Evolutionary conservation across 2,797 vertebrate genomes (phyloP).

Genomic region (Valencia hispanica): DNA sequence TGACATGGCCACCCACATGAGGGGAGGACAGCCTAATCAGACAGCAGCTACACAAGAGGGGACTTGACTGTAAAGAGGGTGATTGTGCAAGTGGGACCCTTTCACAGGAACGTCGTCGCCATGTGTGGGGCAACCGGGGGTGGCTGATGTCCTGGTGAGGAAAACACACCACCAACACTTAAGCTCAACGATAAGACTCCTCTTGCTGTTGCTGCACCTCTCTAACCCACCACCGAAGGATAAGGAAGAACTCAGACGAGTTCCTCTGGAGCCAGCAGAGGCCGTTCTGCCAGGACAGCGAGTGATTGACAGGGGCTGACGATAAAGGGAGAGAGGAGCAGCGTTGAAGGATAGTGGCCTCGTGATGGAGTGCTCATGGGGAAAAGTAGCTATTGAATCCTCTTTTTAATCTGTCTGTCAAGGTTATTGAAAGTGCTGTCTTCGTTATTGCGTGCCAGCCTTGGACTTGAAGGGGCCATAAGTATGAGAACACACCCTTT

Average conservation of each 20-base stretch:
- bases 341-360: conserved; percentile 71
- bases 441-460: conserved; percentile 76
- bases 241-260: conserved; percentile 54
- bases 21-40: conserved; percentile 28
- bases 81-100: conserved; percentile 17
- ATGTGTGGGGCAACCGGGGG: conserved; percentile 17
- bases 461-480: conserved; percentile 68
- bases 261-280: conserved; percentile 50
- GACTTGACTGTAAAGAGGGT: conserved; percentile 23
- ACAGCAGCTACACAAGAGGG: conserved; percentile 6
- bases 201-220: conserved; percentile 32
- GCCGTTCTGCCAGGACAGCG: conserved; percentile 56
- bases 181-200: conserved; percentile 52
- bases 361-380: conserved; percentile 76
- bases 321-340: conserved; percentile 70
- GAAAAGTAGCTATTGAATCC: conserved; percentile 78
- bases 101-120: conserved; percentile 23
- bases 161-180: conserved; percentile 25
- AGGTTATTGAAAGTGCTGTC: conserved; percentile 82
- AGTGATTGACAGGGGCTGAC: conserved; percentile 74
- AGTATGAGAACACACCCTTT: conserved; percentile 56
- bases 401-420: conserved; percentile 82
- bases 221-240: conserved; percentile 52
- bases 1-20: conserved; percentile 68
- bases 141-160: conserved; percentile 28